Conservation (phyloP, 2,797 vertebrate genomes). For the Pelochelys cantorii region DNA sequence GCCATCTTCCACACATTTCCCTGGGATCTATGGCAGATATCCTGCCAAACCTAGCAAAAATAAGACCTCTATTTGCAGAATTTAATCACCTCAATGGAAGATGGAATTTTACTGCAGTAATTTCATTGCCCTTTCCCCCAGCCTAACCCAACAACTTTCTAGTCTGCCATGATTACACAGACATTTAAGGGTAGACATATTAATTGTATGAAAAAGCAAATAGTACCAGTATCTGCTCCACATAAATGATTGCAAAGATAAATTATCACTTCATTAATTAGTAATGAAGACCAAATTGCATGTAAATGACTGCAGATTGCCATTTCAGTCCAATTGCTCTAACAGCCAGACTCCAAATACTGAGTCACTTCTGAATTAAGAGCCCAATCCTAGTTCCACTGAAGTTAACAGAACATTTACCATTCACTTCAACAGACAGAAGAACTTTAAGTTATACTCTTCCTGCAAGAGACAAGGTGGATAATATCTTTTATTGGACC, state of each 20-base stretch:
- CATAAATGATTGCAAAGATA: slow-evolving; percentile 20
- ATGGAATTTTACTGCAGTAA: slow-evolving; percentile 45
- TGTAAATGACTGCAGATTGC: slow-evolving; percentile 46
- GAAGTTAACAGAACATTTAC: not conserved
- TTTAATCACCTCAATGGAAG: slow-evolving; percentile 45
- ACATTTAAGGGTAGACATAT: not conserved
- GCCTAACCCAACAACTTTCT: not conserved
- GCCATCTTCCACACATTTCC: too few species aligned
- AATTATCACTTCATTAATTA: slow-evolving; percentile 68
- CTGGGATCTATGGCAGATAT: accelerated
- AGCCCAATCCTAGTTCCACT: not conserved
- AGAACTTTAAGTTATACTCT: not conserved
- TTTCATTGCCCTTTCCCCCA: not conserved
- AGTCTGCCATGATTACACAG: slow-evolving; percentile 24
- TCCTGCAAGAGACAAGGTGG: not conserved
- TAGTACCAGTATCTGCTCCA: slow-evolving; percentile 10
- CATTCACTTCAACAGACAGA: too few species aligned
- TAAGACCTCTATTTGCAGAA: not conserved
- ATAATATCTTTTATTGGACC: not conserved
- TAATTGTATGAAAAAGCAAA: slow-evolving; percentile 39
- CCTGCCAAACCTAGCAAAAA: not conserved
- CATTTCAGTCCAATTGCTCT: not conserved
- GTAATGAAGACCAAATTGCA: slow-evolving; percentile 55
- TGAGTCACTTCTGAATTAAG: not conserved
- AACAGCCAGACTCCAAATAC: not conserved